Evolutionary conservation across 2,888 invertebrate species (phyloP).

Genomic region (Camptogramma bilineatum): DNA sequence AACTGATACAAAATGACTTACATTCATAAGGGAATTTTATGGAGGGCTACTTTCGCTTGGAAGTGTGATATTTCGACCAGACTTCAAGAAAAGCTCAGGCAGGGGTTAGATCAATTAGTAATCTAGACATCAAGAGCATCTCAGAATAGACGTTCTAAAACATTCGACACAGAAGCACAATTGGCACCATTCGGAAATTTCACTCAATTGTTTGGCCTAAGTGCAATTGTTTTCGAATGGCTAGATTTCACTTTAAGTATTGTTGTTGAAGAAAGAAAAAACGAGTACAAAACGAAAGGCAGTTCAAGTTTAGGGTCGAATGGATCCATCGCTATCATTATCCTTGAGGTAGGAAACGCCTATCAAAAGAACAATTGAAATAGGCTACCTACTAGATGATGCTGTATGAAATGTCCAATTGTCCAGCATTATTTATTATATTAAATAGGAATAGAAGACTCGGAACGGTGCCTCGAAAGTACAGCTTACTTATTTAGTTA

Average conservation of each 20-base stretch:
- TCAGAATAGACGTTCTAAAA: slow-evolving; percentile 35
- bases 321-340: background rate
- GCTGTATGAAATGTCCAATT: no score
- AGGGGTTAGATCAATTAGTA: slow-evolving; percentile 6
- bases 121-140: slow-evolving; percentile 20
- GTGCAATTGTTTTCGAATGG: slow-evolving; percentile 34
- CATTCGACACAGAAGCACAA: slow-evolving; percentile 37
- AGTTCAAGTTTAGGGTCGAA: background rate
- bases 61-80: no score
- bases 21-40: no score
- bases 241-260: slow-evolving; percentile 37
- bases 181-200: slow-evolving; percentile 43
- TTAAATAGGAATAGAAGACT: background rate
- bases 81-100: background rate
- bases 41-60: no score
- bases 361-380: background rate
- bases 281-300: background rate
- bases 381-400: no score
- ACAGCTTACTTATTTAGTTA: background rate
- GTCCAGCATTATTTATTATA: no score
- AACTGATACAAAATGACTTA: no score
- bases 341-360: background rate
- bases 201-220: slow-evolving; percentile 38
- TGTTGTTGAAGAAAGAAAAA: slow-evolving; percentile 12
- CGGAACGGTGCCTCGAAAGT: no score